Base-by-base conservation (phyloP, 2,888 invertebrate genomes). In the Serripes groenlandicus region DNA sequence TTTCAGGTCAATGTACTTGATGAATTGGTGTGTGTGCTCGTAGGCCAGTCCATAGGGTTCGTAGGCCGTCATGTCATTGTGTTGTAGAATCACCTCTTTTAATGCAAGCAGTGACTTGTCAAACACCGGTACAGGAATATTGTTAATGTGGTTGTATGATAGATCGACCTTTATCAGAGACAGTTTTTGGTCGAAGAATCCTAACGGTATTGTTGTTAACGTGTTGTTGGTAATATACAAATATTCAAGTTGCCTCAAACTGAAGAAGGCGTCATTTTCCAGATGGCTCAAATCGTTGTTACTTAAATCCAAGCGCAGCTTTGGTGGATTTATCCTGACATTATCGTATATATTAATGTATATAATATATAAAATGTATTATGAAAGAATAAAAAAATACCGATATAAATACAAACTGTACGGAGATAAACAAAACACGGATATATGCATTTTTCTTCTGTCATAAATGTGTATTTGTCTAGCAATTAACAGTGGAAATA, bases 71-170 rank as follows among this genome's bases (percentile, higher is more conserved):
- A 82, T 23, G n/a, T 0, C 37, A 35, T 82, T 82, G 54, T 75
- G 35, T 3, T 70, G 73, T 4, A 82, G 49, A 0, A 64, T 42
- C 3, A 82, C 71, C 15, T 49, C 49, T 3, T 52, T 15, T 5
- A 81, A 37, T 0, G 0, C 3, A 18, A 30, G 26, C 35, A 78
- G 15, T 7, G 30, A 34, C 58, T 82, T 64, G 5, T 82, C 70
- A 56, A 82, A 78, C 28, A 82, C 81, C n/a, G 52, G 18, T 42
- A 78, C 58, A 3, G 81, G 64, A 58, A 82, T 64, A 49, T 78
- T 42, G 23, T 42, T 64, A 26, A 82, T 78, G 4, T 52, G 5
- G 60, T 82, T 82, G 34, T 58, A 64, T 11, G 78, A 78, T 0
- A 78, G 42, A 21, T 82, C 78, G 2, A 78, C 78, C 9, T 0